Evolutionary conservation across 92 coral and sea anemone genomes (phyloP).

Genomic region (Epizoanthus ramosus): DNA sequence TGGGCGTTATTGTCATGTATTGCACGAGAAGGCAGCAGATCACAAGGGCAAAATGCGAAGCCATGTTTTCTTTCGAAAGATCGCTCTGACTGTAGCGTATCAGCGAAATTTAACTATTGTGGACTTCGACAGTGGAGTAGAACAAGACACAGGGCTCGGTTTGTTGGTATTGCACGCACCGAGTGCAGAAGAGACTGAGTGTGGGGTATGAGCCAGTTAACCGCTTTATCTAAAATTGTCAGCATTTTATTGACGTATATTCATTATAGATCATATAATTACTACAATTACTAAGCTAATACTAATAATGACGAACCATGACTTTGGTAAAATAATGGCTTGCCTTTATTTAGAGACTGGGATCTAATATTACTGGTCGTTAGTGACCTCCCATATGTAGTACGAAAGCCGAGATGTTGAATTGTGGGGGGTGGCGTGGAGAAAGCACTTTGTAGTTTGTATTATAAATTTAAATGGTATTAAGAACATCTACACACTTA

Average conservation of each 20-base stretch:
- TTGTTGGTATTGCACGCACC: background rate
- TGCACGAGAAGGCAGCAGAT: constrained; percentile 23
- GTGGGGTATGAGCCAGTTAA: background rate
- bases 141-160: background rate
- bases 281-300: background rate
- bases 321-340: no score
- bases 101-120: background rate
- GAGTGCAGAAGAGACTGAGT: background rate
- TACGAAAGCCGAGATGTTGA: no score
- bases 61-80: background rate
- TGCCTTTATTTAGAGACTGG: no score
- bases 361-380: no score
- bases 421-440: no score
- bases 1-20: constrained; percentile 11
- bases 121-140: background rate
- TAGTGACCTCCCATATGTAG: no score
- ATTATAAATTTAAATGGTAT: no score
- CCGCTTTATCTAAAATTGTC: background rate
- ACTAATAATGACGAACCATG: background rate
- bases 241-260: background rate
- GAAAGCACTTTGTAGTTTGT: no score
- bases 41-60: background rate
- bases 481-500: no score
- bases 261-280: background rate
- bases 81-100: background rate